Percentiles rank a stretch among this genome's conserved stretches.
phyloP scores from a whole-genome alignment of 2,113 vertebrate genomes.

The Ursus arctos region DNA sequence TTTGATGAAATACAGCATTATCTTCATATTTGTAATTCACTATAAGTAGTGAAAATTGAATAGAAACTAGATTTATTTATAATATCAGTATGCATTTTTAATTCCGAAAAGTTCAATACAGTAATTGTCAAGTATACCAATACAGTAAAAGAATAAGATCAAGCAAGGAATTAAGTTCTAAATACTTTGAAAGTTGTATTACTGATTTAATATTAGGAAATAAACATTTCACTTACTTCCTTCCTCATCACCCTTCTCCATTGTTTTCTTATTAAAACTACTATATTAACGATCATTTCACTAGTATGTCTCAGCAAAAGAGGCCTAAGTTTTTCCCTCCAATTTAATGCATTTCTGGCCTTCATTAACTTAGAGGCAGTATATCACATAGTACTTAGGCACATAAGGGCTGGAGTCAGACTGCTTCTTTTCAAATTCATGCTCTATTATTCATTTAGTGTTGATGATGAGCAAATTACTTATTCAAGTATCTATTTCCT shows the following conservation, averaged over 20 bases:
- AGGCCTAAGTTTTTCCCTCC: background rate
- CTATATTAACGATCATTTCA: background rate
- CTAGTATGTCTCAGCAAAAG: background rate
- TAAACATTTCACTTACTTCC: background rate
- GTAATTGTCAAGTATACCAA: background rate
- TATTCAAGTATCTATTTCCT: background rate
- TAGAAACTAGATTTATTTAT: background rate
- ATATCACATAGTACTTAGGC: background rate
- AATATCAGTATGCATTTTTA: background rate
- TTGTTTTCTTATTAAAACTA: background rate
- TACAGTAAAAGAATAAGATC: background rate
- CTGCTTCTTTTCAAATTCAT: background rate
- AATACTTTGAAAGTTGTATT: background rate
- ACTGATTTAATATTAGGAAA: background rate
- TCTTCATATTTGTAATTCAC: conserved; percentile 1
- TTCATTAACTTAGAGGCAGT: background rate
- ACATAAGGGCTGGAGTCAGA: background rate
- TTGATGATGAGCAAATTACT: background rate
- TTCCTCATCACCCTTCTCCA: background rate
- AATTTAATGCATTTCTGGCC: background rate
- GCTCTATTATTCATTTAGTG: background rate
- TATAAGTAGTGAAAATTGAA: background rate
- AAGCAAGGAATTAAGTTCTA: background rate
- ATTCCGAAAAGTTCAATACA: background rate
- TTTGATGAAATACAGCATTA: background rate